phyloP scores from a whole-genome alignment of 2,888 invertebrate genomes.

The Zaprionus lineosus region DNA sequence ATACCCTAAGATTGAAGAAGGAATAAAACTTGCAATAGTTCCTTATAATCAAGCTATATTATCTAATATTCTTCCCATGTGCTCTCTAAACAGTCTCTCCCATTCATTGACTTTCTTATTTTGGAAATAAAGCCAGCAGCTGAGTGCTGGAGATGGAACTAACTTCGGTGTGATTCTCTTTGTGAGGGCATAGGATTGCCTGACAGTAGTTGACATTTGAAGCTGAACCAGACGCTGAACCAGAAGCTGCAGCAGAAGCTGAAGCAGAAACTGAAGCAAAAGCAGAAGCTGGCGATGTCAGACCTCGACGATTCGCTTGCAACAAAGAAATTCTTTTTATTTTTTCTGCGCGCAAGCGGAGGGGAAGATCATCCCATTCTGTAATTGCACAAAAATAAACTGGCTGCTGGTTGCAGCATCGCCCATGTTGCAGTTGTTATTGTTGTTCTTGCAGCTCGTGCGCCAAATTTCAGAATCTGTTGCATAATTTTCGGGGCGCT shows the following conservation, averaged over 20 bases:
- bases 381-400: conserved; percentile 75
- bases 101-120: too few species aligned
- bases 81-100: too few species aligned
- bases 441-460: conserved; percentile 33
- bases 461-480: conserved; percentile 71
- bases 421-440: conserved; percentile 14
- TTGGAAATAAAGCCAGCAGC: too few species aligned
- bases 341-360: too few species aligned
- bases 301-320: conserved; percentile 23
- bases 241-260: conserved; percentile 19
- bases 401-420: conserved; percentile 35
- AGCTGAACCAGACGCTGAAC: conserved; percentile 46
- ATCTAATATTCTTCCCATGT: too few species aligned
- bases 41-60: too few species aligned
- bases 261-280: conserved; percentile 26
- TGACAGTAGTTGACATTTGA: conserved; percentile 74
- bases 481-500: conserved; percentile 68
- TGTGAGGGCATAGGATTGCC: conserved; percentile 37
- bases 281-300: conserved; percentile 54
- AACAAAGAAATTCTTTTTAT: conserved; percentile 20
- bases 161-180: too few species aligned
- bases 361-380: conserved; percentile 46
- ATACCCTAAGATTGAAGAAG: too few species aligned
- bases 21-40: too few species aligned
- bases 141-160: too few species aligned